phyloP scores from a whole-genome alignment of 2,888 invertebrate species.

The Xestia c-nigrum region DNA sequence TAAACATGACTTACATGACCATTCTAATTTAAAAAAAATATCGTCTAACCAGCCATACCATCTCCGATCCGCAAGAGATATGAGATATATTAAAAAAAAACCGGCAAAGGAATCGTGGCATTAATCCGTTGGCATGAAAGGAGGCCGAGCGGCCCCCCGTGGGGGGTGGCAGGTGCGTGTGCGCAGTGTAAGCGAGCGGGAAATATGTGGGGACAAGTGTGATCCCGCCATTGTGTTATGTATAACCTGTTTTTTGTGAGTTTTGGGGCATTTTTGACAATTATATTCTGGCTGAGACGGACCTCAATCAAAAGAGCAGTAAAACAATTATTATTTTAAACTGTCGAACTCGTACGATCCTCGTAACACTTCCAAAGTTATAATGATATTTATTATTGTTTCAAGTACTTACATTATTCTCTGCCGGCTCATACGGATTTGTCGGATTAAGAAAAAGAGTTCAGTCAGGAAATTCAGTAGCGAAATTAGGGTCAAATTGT shows the following conservation, averaged over 20 bases:
- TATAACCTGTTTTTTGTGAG: conserved; percentile 29
- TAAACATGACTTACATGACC: neutral
- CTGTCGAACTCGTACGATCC: neutral
- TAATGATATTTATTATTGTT: neutral
- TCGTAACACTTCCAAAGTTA: too few relatives aligned
- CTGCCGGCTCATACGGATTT: neutral
- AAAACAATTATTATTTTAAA: neutral
- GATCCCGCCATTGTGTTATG: conserved; percentile 51
- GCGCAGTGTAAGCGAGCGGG: conserved; percentile 69
- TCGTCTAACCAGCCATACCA: conserved; percentile 43
- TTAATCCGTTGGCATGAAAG: conserved; percentile 84
- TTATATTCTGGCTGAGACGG: neutral
- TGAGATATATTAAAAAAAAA: conserved; percentile 61
- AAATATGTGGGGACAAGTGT: conserved; percentile 66
- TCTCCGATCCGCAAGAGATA: conserved; percentile 60
- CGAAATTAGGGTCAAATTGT: neutral
- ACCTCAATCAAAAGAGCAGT: too few relatives aligned
- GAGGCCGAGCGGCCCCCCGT: conserved; percentile 77
- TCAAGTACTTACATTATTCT: too few relatives aligned
- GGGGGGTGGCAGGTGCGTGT: conserved; percentile 86
- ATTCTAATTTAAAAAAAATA: conserved; percentile 8
- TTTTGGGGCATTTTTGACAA: conserved; percentile 18
- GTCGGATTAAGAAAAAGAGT: neutral
- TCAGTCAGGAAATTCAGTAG: neutral
- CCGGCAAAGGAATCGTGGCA: conserved; percentile 75